These are phyloP conservation scores for Gandaritis pyraliata DNA, from an alignment of 2,888 invertebrate species.

Conservation along the genomic window DNA sequence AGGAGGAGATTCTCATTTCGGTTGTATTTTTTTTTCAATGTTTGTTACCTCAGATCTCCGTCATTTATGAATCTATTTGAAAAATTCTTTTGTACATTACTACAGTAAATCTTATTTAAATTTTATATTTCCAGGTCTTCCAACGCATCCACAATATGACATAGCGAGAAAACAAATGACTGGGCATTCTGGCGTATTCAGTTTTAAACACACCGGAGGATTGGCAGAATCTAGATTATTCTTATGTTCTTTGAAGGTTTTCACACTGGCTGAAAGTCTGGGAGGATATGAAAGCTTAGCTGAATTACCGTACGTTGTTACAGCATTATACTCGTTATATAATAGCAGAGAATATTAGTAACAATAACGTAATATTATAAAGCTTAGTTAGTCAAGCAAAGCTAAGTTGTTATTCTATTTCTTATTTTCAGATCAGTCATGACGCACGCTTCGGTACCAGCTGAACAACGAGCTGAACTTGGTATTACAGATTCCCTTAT, in stretches of 20 bases:
- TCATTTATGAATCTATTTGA: no score
- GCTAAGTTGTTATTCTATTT: neutral
- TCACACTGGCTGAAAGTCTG: slow-evolving; percentile 95
- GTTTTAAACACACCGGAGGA: slow-evolving; percentile 93
- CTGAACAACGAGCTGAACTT: slow-evolving; percentile 87
- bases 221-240: slow-evolving; percentile 89
- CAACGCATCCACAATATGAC: slow-evolving; percentile 94
- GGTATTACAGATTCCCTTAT: slow-evolving; percentile 94
- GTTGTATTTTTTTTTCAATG: no score
- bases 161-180: slow-evolving; percentile 91
- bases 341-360: neutral
- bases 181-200: slow-evolving; percentile 96
- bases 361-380: neutral
- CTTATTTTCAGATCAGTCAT: slow-evolving; percentile 88
- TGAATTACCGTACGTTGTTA: slow-evolving; percentile 92
- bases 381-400: neutral
- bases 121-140: slow-evolving; percentile 83
- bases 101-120: neutral
- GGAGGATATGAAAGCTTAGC: slow-evolving; percentile 98
- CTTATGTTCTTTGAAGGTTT: slow-evolving; percentile 90
- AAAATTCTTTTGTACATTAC: no score
- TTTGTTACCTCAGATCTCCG: no score
- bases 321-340: neutral
- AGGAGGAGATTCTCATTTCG: no score
- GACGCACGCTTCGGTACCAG: slow-evolving; percentile 97